These are phyloP conservation scores for Drosophila picticornis DNA, from an alignment of 2,888 invertebrate species.

Conservation along the genomic window DNA sequence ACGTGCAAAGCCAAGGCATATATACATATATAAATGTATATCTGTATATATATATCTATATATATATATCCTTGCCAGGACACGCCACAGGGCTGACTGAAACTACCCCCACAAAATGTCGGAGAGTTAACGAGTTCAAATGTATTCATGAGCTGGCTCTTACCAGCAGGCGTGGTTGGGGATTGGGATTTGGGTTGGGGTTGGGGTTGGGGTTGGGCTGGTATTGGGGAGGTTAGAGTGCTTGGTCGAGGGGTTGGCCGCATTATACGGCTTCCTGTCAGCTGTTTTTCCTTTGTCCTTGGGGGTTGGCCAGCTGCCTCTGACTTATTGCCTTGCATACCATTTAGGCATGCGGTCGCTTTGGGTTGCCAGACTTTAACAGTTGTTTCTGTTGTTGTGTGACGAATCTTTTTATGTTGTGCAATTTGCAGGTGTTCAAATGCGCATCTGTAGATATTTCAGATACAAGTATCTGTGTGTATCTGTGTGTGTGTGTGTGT, in stretches of 20 bases:
- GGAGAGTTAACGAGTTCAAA: conserved; percentile 83
- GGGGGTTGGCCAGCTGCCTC: conserved; percentile 47
- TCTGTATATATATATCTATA: fast-evolving
- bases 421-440: conserved; percentile 78
- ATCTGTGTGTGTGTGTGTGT: conserved; percentile 13
- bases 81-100: conserved; percentile 49
- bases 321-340: conserved; percentile 70
- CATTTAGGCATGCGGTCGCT: conserved; percentile 63
- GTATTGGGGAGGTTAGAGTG: conserved; percentile 32
- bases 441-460: conserved; percentile 63
- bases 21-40: neutral
- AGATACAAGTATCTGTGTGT: neutral
- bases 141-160: conserved; percentile 83
- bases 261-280: conserved; percentile 58
- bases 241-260: conserved; percentile 39
- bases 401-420: conserved; percentile 70
- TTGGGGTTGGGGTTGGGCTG: conserved; percentile 27
- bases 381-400: conserved; percentile 15
- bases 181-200: conserved; percentile 17
- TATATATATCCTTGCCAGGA: conserved; percentile 12
- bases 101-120: conserved; percentile 74
- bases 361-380: conserved; percentile 2
- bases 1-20: conserved; percentile 74
- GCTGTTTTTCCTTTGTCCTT: conserved; percentile 48
- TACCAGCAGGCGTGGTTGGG: conserved; percentile 56